Conservation (phyloP, 2,888 invertebrate genomes). For the Scaptomyza flava region DNA sequence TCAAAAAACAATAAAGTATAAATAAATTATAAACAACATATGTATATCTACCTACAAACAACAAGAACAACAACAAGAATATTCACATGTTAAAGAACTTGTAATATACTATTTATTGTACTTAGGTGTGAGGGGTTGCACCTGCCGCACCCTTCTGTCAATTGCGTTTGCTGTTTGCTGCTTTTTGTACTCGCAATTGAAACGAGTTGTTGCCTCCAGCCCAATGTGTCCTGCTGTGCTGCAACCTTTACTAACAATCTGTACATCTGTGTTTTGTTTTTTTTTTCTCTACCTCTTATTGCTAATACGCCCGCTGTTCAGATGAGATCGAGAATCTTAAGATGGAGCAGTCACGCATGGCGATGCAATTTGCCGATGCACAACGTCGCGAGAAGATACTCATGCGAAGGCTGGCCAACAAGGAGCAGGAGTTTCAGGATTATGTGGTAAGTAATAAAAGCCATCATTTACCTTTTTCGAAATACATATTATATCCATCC, state of each 20-base stretch:
- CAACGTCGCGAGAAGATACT: constrained; percentile 96
- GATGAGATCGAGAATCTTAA: constrained; percentile 83
- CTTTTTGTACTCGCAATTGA: constrained; percentile 43
- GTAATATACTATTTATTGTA: constrained; percentile 41
- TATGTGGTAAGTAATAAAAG: constrained; percentile 91
- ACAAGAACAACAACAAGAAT: constrained; percentile 31
- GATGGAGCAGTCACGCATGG: constrained; percentile 91
- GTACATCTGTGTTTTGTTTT: constrained; percentile 15
- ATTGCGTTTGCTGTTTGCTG: constrained; percentile 56
- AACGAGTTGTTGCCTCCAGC: constrained; percentile 14
- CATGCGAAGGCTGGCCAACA: constrained; percentile 95
- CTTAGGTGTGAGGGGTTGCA: constrained; percentile 6
- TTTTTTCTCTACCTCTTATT: constrained; percentile 4
- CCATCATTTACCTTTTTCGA: not conserved
- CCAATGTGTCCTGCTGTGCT: not conserved
- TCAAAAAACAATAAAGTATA: constrained; percentile 48
- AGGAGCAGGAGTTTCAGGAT: constrained; percentile 98
- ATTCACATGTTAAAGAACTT: constrained; percentile 61
- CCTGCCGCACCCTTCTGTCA: constrained; percentile 2
- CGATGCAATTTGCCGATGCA: constrained; percentile 93
- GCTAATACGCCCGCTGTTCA: constrained; percentile 38
- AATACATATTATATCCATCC: not conserved
- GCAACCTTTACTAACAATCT: constrained; percentile 28
- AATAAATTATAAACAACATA: constrained; percentile 40
- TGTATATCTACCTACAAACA: constrained; percentile 21